Conservation (phyloP, 2,888 invertebrate species). For the Brachyptera risi region DNA sequence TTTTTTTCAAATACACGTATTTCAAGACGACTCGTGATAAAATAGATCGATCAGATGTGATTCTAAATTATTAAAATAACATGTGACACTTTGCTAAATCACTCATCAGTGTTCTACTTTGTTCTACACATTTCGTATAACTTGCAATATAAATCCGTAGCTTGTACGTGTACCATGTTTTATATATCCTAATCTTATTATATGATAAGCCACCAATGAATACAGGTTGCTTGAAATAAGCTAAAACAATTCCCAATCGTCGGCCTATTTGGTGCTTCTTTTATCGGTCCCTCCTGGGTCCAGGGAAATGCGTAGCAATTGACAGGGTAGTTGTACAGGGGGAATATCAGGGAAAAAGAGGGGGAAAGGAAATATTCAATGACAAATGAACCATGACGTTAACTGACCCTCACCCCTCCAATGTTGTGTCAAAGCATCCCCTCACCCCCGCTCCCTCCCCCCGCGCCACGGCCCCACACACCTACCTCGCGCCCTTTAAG, state of each 20-base stretch:
- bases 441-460: too few relatives aligned
- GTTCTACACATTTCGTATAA: too few relatives aligned
- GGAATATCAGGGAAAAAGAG: neutral
- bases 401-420: constrained; percentile 31
- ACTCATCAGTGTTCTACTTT: too few relatives aligned
- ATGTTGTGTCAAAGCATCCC: constrained; percentile 9
- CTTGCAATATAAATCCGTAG: too few relatives aligned
- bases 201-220: neutral
- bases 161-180: too few relatives aligned
- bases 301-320: constrained; percentile 17
- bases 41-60: too few relatives aligned
- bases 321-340: constrained; percentile 1
- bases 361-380: constrained; percentile 27
- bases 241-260: constrained; percentile 15
- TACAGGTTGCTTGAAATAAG: constrained; percentile 13
- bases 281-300: constrained; percentile 9
- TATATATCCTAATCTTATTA: neutral
- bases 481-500: constrained; percentile 11
- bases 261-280: constrained; percentile 13
- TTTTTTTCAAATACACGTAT: too few relatives aligned
- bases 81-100: too few relatives aligned
- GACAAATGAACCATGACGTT: constrained; percentile 33
- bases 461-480: too few relatives aligned
- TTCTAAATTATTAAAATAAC: too few relatives aligned
- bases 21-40: too few relatives aligned